Conservation (phyloP, 2,113 vertebrate species). For the Lathamus discolor region DNA sequence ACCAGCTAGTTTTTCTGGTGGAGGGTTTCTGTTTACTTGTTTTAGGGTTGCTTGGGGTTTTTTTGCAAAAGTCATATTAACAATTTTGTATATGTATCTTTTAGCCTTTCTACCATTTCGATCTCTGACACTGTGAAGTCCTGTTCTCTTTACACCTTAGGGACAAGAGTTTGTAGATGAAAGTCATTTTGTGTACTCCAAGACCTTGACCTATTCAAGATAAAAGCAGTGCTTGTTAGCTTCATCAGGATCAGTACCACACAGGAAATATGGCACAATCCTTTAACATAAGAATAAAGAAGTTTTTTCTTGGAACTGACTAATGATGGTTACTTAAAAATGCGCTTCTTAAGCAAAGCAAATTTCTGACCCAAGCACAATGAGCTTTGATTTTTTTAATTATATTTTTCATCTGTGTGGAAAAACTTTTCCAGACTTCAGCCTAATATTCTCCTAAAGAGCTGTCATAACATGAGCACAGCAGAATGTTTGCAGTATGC, state of each 20-base stretch:
- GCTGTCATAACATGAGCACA: neutral
- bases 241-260: neutral
- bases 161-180: neutral
- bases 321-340: neutral
- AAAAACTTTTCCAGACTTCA: neutral
- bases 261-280: neutral
- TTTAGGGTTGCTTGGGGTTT: neutral
- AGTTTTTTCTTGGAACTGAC: neutral
- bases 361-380: neutral
- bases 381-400: neutral
- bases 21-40: neutral
- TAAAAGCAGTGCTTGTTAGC: neutral
- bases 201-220: neutral
- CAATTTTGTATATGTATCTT: neutral
- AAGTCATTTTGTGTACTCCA: neutral
- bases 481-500: neutral
- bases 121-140: neutral
- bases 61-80: neutral
- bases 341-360: neutral
- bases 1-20: neutral
- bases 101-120: neutral
- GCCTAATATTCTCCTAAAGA: neutral
- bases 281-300: neutral
- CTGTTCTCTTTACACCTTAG: neutral
- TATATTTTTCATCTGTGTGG: neutral